Percentiles rank a stretch among this genome's conserved stretches.
These are phyloP conservation scores for Bujurquina vittata DNA, from an alignment of 2,113 vertebrate genomes.

Conservation along the genomic window DNA sequence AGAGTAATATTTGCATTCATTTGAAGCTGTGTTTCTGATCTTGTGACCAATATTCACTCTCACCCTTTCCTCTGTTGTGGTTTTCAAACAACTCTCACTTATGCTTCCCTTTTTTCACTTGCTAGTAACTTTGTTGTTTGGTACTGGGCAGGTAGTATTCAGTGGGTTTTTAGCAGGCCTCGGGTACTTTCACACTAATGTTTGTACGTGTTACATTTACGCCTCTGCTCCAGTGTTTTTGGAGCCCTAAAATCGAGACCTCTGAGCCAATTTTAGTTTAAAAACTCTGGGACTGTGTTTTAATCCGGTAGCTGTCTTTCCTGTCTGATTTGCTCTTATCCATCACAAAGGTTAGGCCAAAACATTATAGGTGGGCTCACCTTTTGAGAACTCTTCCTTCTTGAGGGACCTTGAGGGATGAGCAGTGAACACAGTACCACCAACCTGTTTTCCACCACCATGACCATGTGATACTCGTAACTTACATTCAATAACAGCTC, in stretches of 20 bases:
- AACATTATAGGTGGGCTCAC: not conserved
- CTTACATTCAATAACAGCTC: not conserved
- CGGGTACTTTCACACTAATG: not conserved
- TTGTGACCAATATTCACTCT: not conserved
- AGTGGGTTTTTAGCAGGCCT: not conserved
- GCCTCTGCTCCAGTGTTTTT: not conserved
- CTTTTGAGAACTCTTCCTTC: too few species aligned
- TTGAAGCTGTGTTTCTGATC: not conserved
- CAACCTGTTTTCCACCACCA: not conserved
- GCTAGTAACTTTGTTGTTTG: not conserved
- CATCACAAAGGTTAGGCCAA: too few species aligned
- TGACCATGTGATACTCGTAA: too few species aligned
- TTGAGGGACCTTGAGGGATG: not conserved
- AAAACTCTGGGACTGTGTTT: not conserved
- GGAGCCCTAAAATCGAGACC: not conserved
- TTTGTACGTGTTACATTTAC: not conserved
- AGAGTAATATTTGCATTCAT: not conserved
- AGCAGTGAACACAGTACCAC: not conserved
- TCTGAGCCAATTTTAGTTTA: not conserved
- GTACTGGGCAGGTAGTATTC: not conserved
- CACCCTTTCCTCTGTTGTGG: not conserved
- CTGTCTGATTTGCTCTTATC: too few species aligned
- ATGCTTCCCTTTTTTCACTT: not conserved
- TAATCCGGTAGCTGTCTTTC: not conserved
- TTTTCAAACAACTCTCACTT: not conserved